Percentiles rank a stretch among this genome's conserved stretches.
phyloP scores from a whole-genome alignment of 2,113 vertebrate species.

The Rhea americana region DNA sequence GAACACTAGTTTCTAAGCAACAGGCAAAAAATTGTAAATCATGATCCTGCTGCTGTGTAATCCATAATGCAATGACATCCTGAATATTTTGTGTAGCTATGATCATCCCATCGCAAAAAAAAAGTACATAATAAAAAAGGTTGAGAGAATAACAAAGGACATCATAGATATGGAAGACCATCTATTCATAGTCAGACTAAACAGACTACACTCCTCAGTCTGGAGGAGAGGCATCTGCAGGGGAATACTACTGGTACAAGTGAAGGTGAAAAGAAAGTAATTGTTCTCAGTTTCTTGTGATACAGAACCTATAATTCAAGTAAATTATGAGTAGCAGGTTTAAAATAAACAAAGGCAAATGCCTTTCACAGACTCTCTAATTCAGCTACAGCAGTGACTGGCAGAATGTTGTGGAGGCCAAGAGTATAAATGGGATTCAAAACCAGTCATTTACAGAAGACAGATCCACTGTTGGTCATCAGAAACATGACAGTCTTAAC shows the following conservation, averaged over 20 bases:
- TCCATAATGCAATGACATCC: rapidly evolving
- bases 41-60: neutral
- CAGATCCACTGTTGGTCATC: rapidly evolving
- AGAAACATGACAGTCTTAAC: neutral
- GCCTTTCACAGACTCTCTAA: neutral
- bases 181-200: neutral
- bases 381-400: neutral
- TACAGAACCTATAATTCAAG: neutral
- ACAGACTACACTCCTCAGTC: neutral
- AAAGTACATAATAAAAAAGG: neutral
- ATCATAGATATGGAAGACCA: neutral
- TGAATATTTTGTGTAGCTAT: neutral
- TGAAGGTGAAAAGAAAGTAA: neutral
- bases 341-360: neutral
- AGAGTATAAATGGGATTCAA: neutral
- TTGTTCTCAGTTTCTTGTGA: neutral
- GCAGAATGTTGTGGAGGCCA: rapidly evolving
- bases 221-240: neutral
- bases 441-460: neutral
- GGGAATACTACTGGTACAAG: neutral
- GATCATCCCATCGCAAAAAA: neutral
- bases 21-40: neutral
- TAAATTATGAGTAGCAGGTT: neutral
- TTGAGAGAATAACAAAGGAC: neutral
- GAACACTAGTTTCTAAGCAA: neutral